phyloP scores from a whole-genome alignment of 1,140 invertebrate species.

The Charaxes varanes region DNA sequence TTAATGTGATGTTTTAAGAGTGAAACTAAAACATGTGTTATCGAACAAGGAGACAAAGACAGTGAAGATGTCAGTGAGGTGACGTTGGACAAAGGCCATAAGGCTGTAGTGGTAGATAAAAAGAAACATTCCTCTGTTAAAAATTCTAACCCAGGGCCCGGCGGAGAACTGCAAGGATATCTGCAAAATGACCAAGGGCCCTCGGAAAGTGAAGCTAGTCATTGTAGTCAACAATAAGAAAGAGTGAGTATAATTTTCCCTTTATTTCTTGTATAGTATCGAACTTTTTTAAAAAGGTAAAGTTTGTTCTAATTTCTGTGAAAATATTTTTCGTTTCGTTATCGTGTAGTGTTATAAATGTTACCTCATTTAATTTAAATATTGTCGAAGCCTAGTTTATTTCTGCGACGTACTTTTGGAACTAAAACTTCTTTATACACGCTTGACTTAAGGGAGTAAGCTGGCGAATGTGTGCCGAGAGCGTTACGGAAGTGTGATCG shows the following conservation, averaged over 20 bases:
- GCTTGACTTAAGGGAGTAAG: too few species aligned
- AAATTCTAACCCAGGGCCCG: constrained; percentile 66
- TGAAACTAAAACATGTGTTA: constrained; percentile 33
- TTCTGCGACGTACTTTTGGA: too few species aligned
- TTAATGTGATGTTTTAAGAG: constrained; percentile 40
- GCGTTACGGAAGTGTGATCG: too few species aligned
- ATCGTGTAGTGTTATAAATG: too few species aligned
- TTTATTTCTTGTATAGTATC: too few species aligned
- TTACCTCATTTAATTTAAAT: too few species aligned
- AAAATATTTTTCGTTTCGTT: too few species aligned
- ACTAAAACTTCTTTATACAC: too few species aligned
- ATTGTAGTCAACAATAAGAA: constrained; percentile 76
- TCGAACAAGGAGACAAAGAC: constrained; percentile 30
- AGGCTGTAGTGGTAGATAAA: constrained; percentile 43
- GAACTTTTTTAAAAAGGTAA: too few species aligned
- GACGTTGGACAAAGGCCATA: constrained; percentile 36
- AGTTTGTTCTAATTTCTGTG: too few species aligned
- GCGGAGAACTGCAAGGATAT: constrained; percentile 50
- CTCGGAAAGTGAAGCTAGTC: constrained; percentile 74
- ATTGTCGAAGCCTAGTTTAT: too few species aligned
- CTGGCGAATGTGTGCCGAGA: too few species aligned
- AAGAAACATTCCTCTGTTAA: constrained; percentile 70
- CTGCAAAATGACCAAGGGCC: constrained; percentile 75
- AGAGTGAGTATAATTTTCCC: constrained; percentile 61
- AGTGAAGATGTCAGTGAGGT: constrained; percentile 59